Evolutionary conservation across 1,140 invertebrate genomes (phyloP), one percentile per base, ranked within the genome.

Genomic region (Phthorimaea operculella): DNA sequence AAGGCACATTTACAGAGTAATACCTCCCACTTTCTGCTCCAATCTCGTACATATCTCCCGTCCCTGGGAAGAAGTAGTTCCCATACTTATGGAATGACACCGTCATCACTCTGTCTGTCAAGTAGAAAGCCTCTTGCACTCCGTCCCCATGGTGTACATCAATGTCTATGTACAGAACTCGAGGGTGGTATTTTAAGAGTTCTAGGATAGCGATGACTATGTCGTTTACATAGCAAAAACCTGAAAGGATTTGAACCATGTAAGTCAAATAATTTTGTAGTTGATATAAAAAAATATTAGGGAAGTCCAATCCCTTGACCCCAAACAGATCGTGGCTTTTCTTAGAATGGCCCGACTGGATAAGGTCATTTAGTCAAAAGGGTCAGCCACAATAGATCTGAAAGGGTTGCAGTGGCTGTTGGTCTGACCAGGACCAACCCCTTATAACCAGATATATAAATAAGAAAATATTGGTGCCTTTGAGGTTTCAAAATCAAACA

Each of bases 71-170:
- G 79, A 98, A 99, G 69, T 95, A 98, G 72, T 98, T 97, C 7
- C 98, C 98, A 84, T 98, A 99, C 86, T 99, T 98, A 75, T 99
- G 98, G 81, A 99, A 99, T 15, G 96, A 98, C 1, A 99, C 97
- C 0, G 98, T 99, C 98, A 99, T 99, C 0, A 99, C 98, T 49
- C 98, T 87, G 83, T 99, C 98, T 0, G 98, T 99, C 0, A 98
- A 87, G 76, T 99, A 99, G 87, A 99, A 99, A 0, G 98, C 98
- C 87, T 99, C 98, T 84, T 99, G 97, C 0, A 99, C 98, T 1
- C 98, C 98, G 86, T 99, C 98, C 0, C 98, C 98, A 83, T 99
- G 98, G 84, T 99, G 98, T 9, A 99, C 98, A 74, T 99, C 98
- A 64, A 99, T 99, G 74, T 99, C 98, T 58, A 99, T 98, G 71